These are phyloP conservation scores for Protobothrops flavoviridis DNA, from an alignment of 2,113 vertebrate genomes.

Conservation along the genomic window DNA sequence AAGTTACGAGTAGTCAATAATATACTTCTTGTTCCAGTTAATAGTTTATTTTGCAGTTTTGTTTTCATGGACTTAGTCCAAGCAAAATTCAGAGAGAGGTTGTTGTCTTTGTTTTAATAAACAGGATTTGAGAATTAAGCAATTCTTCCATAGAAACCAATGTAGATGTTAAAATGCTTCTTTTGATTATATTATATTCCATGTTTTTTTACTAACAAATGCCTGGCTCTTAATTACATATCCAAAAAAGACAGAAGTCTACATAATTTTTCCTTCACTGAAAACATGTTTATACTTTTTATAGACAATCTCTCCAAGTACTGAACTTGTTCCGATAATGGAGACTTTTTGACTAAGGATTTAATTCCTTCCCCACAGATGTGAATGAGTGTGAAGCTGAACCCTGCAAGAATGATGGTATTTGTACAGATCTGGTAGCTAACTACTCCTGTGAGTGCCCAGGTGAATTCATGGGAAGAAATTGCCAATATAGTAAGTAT, in stretches of 20 bases:
- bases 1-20: neutral
- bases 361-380: slow-evolving; percentile 70
- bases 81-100: neutral
- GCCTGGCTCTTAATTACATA: neutral
- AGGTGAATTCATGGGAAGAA: slow-evolving; percentile 97
- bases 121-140: neutral
- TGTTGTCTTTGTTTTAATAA: neutral
- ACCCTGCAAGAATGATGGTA: slow-evolving; percentile 93
- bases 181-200: neutral
- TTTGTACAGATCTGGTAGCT: slow-evolving; percentile 93
- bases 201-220: neutral
- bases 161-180: neutral
- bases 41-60: neutral
- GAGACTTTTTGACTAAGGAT: slow-evolving; percentile 7
- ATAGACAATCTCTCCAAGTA: neutral
- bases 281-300: neutral
- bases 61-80: neutral
- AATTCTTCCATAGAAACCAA: neutral
- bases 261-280: slow-evolving; percentile 1
- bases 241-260: neutral
- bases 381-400: slow-evolving; percentile 94
- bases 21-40: neutral
- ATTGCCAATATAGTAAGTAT: slow-evolving; percentile 96
- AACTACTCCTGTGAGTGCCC: slow-evolving; percentile 98
- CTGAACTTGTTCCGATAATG: slow-evolving; percentile 1